A percentile compares a stretch with the other conserved stretches of the same genome.
Conservation (phyloP, 2,113 vertebrate genomes). For the Leptosomus discolor region DNA sequence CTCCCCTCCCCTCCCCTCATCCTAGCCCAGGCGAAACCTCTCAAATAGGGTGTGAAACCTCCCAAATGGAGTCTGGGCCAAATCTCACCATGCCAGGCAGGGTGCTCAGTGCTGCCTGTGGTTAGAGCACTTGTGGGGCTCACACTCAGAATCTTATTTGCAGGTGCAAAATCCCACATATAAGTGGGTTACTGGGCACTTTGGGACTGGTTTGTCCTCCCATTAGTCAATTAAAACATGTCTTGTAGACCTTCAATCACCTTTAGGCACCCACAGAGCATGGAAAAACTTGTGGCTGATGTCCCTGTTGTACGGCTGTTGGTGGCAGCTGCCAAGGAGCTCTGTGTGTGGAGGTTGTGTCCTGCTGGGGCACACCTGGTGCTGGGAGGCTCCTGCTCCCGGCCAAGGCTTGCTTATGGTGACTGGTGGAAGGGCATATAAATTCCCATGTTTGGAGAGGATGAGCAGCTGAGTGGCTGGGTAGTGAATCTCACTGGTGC, state of each 20-base stretch:
- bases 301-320: not conserved
- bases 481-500: not conserved
- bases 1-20: not conserved
- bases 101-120: not conserved
- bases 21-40: rapidly evolving
- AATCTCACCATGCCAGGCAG: not conserved
- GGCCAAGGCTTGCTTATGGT: not conserved
- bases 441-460: not conserved
- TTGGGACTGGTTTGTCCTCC: not conserved
- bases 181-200: not conserved
- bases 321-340: not conserved
- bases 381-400: not conserved
- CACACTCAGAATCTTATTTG: not conserved
- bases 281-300: not conserved
- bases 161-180: not conserved
- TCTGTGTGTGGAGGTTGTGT: rapidly evolving
- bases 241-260: not conserved
- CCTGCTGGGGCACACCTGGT: not conserved
- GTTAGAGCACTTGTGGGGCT: rapidly evolving
- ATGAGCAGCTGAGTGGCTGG: not conserved
- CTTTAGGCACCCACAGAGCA: not conserved
- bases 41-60: not conserved
- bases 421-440: not conserved
- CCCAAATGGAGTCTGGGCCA: not conserved
- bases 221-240: not conserved